Percentiles rank a stretch among this genome's conserved stretches.
Conservation (phyloP, 2,888 invertebrate genomes). For the Rhabditophanes sp. region DNA sequence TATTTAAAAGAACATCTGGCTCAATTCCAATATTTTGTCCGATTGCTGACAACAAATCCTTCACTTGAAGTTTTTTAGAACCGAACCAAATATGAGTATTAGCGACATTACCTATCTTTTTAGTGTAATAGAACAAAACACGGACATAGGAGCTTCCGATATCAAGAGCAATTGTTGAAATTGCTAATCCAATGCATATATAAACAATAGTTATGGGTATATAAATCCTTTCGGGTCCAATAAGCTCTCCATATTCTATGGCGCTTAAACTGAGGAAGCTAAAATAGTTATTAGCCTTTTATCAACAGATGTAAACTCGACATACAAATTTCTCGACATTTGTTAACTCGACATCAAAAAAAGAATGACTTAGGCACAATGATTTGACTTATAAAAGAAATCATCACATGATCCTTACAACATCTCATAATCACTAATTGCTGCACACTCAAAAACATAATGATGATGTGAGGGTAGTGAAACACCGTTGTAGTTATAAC, state of each 20-base stretch:
- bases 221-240: constrained; percentile 9
- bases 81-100: constrained; percentile 40
- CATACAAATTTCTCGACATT: too few species aligned
- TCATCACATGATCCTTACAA: too few species aligned
- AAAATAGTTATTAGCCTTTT: too few species aligned
- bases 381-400: too few species aligned
- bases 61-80: constrained; percentile 28
- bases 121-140: constrained; percentile 34
- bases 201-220: constrained; percentile 36
- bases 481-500: too few species aligned
- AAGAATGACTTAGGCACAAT: too few species aligned
- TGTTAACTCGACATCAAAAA: too few species aligned
- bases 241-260: constrained; percentile 39
- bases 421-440: too few species aligned
- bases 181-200: constrained; percentile 36
- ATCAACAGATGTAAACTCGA: too few species aligned
- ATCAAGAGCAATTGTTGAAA: constrained; percentile 40
- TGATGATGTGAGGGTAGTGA: too few species aligned
- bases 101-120: constrained; percentile 29
- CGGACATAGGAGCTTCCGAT: constrained; percentile 36
- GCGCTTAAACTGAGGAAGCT: constrained; percentile 38
- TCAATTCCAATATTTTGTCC: constrained; percentile 39
- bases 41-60: constrained; percentile 31
- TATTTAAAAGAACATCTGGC: constrained; percentile 25
- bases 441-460: too few species aligned